A percentile compares a stretch with the other conserved stretches of the same genome.
These are phyloP conservation scores for Muntiacus reevesi DNA, from an alignment of 2,113 vertebrate genomes.

Conservation along the genomic window DNA sequence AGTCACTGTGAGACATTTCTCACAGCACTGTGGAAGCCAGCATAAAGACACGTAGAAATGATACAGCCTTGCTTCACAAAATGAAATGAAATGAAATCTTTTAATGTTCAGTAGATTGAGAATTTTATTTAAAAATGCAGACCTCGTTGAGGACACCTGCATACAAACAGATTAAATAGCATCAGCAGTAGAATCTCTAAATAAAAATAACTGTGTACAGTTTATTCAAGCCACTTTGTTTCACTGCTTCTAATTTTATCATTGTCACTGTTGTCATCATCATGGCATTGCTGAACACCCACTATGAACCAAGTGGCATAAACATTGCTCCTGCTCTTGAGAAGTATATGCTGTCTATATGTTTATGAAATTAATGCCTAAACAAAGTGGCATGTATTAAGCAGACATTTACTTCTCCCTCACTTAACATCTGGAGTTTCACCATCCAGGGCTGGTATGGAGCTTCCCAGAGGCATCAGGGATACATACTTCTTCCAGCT, in stretches of 20 bases:
- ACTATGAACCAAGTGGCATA: neutral
- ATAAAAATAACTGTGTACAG: neutral
- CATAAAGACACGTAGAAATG: neutral
- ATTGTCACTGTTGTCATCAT: neutral
- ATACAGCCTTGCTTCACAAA: neutral
- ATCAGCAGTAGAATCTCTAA: neutral
- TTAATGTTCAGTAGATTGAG: neutral
- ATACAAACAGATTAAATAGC: neutral
- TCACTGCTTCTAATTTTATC: neutral
- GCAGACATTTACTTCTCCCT: neutral
- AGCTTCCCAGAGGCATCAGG: neutral
- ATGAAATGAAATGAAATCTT: neutral
- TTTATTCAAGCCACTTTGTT: neutral
- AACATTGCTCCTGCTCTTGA: neutral
- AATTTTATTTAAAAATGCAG: neutral
- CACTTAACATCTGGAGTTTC: neutral
- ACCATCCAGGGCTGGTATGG: neutral
- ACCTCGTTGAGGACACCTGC: neutral
- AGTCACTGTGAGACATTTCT: neutral
- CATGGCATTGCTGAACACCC: neutral
- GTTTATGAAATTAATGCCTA: neutral
- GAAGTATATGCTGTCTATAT: neutral
- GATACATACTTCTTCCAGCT: neutral
- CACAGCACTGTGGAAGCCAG: neutral
- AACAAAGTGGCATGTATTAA: neutral